Base-by-base conservation (phyloP, 2,888 invertebrate genomes). In the Aspidiotus destructor region DNA sequence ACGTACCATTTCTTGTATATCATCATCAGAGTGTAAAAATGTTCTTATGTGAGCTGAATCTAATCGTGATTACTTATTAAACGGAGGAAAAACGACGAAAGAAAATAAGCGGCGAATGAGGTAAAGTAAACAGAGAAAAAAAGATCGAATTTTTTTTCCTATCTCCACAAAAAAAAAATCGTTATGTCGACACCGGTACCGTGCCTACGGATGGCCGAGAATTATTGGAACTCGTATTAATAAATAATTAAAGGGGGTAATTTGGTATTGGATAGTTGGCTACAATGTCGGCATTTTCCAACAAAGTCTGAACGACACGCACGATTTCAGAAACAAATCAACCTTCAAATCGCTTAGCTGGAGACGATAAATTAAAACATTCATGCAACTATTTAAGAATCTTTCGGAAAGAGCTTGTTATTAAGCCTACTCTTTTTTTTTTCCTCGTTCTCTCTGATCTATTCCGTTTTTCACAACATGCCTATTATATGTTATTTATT, bases 311-410 rank as follows among this genome's bases (percentile, higher is more conserved):
- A 60, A 60, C 68, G 68, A 70, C 67, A 70, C 71, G 71, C 71
- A 71, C 71, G 71, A 71, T 71, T 71, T 71, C 70, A 60, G 69
- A 70, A 71, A 70, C 71, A 71, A 71, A 71, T 71, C 70, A 71
- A 71, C 71, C 70, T 71, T 71, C 71, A 70, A 70, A 70, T 70
- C 70, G 68, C 68, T 69, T 60, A 63, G 67, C 68, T 28, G 28
- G 64, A 69, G 63, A 63, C 71, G 64, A 64, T 70, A 70, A 70
- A 69, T 71, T 70, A 69, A 71, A 70, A 69, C 67, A 70, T 70
- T 70, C 70, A 70, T 69, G 69, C 67, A 67, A 67, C 58, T 71
- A 68, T 68, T 71, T 57, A 63, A 62, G 28, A 28, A 28, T 28
- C 58, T 13, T 41, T 41, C 16, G 48, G 48, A 48, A 48, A 48